These are phyloP conservation scores for Indicator maculatus DNA, from an alignment of 2,113 vertebrate genomes.

Conservation along the genomic window DNA sequence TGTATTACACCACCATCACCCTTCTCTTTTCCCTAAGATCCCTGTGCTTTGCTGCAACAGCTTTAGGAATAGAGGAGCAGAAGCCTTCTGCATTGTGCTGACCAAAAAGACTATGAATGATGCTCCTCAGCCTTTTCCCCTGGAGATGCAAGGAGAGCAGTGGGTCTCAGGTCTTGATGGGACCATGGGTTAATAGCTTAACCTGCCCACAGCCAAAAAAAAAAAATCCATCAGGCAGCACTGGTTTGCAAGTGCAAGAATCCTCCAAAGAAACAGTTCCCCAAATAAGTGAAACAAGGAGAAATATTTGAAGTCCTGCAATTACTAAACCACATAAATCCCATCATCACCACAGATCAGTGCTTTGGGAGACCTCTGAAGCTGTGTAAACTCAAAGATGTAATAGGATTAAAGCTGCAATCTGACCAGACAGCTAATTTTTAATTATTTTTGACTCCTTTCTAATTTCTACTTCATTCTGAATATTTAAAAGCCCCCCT, in stretches of 20 bases:
- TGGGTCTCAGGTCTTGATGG: fast-evolving
- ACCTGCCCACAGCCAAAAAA: not conserved
- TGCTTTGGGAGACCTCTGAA: not conserved
- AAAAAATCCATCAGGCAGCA: not conserved
- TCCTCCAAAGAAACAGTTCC: too few relatives aligned
- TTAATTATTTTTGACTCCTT: slow-evolving; percentile 53
- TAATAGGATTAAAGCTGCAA: slow-evolving; percentile 36
- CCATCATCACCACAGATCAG: not conserved
- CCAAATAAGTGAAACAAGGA: not conserved
- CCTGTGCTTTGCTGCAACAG: not conserved
- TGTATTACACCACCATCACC: not conserved
- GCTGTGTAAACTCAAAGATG: slow-evolving; percentile 29
- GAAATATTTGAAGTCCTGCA: not conserved
- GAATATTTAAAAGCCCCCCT: slow-evolving; percentile 56
- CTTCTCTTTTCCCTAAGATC: not conserved
- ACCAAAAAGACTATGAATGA: not conserved
- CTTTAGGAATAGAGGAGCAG: not conserved
- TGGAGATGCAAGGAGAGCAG: not conserved
- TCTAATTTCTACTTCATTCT: slow-evolving; percentile 50
- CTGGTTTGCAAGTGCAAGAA: too few relatives aligned
- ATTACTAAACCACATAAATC: not conserved
- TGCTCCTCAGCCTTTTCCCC: not conserved
- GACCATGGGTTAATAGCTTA: not conserved
- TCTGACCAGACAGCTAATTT: slow-evolving; percentile 36
- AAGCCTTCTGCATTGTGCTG: not conserved